These are phyloP conservation scores for Theretra japonica DNA, from an alignment of 2,888 invertebrate species.

Conservation along the genomic window DNA sequence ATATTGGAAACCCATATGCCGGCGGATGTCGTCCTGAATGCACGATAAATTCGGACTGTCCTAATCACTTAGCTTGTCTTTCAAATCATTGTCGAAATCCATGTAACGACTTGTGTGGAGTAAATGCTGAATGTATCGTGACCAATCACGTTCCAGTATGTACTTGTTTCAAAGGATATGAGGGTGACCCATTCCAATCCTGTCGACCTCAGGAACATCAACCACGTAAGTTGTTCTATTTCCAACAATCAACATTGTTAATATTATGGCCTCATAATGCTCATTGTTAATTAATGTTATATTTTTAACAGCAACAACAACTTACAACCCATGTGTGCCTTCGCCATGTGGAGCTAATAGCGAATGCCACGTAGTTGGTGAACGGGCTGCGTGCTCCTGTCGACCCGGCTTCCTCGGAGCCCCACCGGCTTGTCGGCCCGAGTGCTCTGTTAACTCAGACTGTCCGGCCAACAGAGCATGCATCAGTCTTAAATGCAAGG, in stretches of 20 bases:
- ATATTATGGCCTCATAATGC: background rate
- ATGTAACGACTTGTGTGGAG: conserved; percentile 92
- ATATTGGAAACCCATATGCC: conserved; percentile 93
- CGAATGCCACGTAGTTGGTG: conserved; percentile 88
- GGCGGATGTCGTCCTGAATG: conserved; percentile 95
- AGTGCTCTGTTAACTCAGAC: conserved; percentile 91
- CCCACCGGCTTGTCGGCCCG: conserved; percentile 90
- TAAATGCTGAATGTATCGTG: conserved; percentile 92
- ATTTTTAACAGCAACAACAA: conserved; percentile 48
- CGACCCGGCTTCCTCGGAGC: conserved; percentile 88
- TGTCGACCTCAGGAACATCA: conserved; percentile 85
- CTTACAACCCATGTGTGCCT: conserved; percentile 88
- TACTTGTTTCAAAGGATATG: conserved; percentile 89
- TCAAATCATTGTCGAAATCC: conserved; percentile 94
- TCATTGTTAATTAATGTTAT: background rate
- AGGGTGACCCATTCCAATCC: conserved; percentile 93
- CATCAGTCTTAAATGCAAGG: conserved; percentile 89
- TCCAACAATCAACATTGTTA: conserved; percentile 3
- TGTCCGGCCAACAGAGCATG: conserved; percentile 90
- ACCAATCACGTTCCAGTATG: conserved; percentile 93
- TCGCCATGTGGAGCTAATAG: conserved; percentile 92
- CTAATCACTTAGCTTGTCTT: conserved; percentile 90
- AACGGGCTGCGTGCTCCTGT: conserved; percentile 90
- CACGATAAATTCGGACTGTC: conserved; percentile 91
- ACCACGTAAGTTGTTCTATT: conserved; percentile 78